phyloP scores from a whole-genome alignment of 1,140 invertebrate species.

The Dendrolimus punctatus region DNA sequence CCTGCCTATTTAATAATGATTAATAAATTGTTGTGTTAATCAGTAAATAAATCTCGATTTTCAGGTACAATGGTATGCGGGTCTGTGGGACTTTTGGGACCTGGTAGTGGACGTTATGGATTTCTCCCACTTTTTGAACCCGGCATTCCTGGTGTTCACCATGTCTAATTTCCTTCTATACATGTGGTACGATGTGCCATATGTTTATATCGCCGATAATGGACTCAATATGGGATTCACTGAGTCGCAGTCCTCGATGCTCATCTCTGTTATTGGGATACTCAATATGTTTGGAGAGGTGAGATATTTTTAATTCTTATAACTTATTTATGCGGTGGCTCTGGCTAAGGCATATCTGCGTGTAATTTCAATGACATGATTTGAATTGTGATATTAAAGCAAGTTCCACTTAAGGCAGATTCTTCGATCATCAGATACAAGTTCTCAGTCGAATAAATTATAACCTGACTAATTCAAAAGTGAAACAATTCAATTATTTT shows the following conservation, averaged over 20 bases:
- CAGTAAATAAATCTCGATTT: conserved; percentile 9
- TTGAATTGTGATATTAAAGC: no score
- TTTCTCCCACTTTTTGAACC: conserved; percentile 83
- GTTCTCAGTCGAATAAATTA: no score
- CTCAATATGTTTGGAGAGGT: conserved; percentile 90
- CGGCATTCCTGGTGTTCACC: conserved; percentile 84
- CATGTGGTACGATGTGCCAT: conserved; percentile 91
- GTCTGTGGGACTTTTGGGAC: conserved; percentile 84
- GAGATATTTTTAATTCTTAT: conserved; percentile 32
- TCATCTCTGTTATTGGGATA: conserved; percentile 91
- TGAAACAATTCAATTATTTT: no score
- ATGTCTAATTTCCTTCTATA: conserved; percentile 90
- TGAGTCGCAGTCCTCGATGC: conserved; percentile 81
- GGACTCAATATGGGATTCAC: conserved; percentile 76
- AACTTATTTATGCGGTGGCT: no score
- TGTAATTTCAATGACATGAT: no score
- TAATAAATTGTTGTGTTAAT: no score
- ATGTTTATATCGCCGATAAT: conserved; percentile 87
- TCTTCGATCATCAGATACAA: no score
- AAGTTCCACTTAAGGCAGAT: no score
- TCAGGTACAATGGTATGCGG: conserved; percentile 79
- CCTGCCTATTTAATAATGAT: no score
- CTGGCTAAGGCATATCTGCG: no score
- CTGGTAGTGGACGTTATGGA: conserved; percentile 84
- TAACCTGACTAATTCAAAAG: no score